Evolutionary conservation across 92 coral and sea anemone species (phyloP), one percentile per base, ranked within the genome.

Genomic region (Palythoa caribaeorum): DNA sequence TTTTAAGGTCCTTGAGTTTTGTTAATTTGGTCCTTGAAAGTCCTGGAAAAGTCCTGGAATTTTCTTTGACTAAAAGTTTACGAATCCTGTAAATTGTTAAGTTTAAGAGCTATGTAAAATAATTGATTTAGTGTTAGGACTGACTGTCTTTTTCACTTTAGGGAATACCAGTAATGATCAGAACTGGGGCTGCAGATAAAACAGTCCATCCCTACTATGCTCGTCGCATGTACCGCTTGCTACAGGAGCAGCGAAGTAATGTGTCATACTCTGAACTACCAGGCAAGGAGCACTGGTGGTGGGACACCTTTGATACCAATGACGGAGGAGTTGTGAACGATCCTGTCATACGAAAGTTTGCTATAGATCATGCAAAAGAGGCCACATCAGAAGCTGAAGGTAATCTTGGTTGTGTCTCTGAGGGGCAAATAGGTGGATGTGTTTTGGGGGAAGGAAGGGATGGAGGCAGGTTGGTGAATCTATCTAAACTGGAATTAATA

Each of bases 241-340:
- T 97, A 57, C 87, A 90, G 73, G 92, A 97, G 89, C 99, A 97
- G 85, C 87, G 88, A 66, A 95, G 94, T 80, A 92, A 95, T 90
- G 99, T 97, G 74, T 90, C 98, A 0, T 97, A 92, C 89, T 91
- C 94, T 54, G 99, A 97, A 75, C 51, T 97, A 47, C 70, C 97
- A 13, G 90, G 89, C 44, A 95, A 95, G 76, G 97, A 92, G 9
- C 99, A 97, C 84, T 97, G 99, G 99, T 97, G 99, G 99, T 97
- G 99, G 99, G 99, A 97, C 79, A 94, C 97, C 5, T 91, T 84
- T 38, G 71, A 77, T 35, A 97, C 98, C 10, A 97, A 97, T 71
- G 99, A 97, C 53, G 99, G 99, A 15, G 99, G 99, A n/a, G 99
- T 91, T 5, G 92, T 95, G 35, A 97, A 97, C 78, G 99, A 97